These are phyloP conservation scores for Eudemis profundana DNA, from an alignment of 2,888 invertebrate species.

Conservation along the genomic window DNA sequence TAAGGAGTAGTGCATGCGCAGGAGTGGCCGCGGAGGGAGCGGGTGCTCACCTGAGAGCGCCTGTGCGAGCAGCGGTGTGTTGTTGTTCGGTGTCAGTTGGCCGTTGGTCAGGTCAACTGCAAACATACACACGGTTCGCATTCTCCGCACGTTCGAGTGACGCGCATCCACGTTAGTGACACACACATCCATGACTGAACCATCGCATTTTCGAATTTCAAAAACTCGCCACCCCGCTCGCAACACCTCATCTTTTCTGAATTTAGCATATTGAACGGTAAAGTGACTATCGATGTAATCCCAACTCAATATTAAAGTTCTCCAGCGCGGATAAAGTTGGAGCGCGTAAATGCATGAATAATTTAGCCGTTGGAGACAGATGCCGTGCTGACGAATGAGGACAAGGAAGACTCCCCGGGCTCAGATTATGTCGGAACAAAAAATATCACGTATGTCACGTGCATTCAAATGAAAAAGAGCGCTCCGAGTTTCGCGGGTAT, in stretches of 20 bases:
- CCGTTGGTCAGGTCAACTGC: conserved; percentile 98
- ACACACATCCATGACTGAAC: conserved; percentile 82
- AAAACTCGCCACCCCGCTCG: conserved; percentile 54
- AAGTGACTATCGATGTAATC: conserved; percentile 78
- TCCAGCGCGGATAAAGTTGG: conserved; percentile 71
- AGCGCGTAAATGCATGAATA: conserved; percentile 82
- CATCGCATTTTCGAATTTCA: conserved; percentile 66
- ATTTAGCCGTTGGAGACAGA: conserved; percentile 79
- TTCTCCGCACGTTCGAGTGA: conserved; percentile 78
- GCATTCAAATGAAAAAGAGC: conserved; percentile 85
- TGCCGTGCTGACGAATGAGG: conserved; percentile 78
- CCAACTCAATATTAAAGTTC: conserved; percentile 75
- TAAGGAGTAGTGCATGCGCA: conserved; percentile 49
- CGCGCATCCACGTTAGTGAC: conserved; percentile 71
- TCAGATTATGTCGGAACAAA: conserved; percentile 81
- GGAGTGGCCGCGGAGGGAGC: conserved; percentile 54
- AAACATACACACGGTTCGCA: conserved; percentile 89
- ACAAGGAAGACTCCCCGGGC: conserved; percentile 69
- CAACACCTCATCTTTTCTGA: conserved; percentile 65
- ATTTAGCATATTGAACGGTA: conserved; percentile 73
- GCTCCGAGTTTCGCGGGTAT: conserved; percentile 83
- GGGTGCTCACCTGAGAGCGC: conserved; percentile 94
- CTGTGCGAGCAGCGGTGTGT: conserved; percentile 97
- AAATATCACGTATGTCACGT: conserved; percentile 85
- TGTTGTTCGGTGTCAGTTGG: conserved; percentile 98